Evolutionary conservation across 2,888 invertebrate species (phyloP), one percentile per base, ranked within the genome.

Genomic region (Pegoplata infirma): DNA sequence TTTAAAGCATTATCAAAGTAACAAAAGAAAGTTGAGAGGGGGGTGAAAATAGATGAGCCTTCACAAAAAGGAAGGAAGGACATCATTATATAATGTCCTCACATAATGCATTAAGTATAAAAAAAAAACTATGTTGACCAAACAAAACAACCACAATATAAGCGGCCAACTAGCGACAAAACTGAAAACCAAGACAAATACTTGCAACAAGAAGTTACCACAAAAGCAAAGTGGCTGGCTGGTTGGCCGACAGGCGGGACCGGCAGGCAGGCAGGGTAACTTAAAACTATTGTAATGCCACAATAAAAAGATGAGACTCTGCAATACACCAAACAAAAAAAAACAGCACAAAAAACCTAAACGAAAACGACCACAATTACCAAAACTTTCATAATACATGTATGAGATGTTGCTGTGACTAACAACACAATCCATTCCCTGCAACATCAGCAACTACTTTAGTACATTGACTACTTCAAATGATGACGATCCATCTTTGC

Each of bases 31-130:
- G 16, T 0, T 28, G 12, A 56, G 56, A 58, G 23, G 58, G 1
- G 36, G 23, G 40, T 23, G 51, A 58, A 71, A 53, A 21, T 19
- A 32, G 21, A 49, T 6, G 17, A 49, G n/a, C 1, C 36, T 40
- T n/a, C n/a, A n/a, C n/a, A n/a, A 1, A n/a, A 40, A 40, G 36
- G n/a, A n/a, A 59, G 64, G 58, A 64, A 71, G 66, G 76, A 67
- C 40, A 66, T 76, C 72, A 76, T 72, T 72, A 76, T 72, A 61
- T 61, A 72, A 72, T 67, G 56, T 76, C 67, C 72, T 76, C 71
- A 69, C 72, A 72, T 76, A 76, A 76, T 66, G 76, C 76, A 76
- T 67, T 76, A 72, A n/a, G n/a, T n/a, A n/a, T n/a, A n/a, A n/a
- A n/a, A n/a, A n/a, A n/a, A 61, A 76, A 66, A 61, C 59, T 40